These are phyloP conservation scores for Drosophila macrospina DNA, from an alignment of 2,888 invertebrate genomes.

Conservation along the genomic window DNA sequence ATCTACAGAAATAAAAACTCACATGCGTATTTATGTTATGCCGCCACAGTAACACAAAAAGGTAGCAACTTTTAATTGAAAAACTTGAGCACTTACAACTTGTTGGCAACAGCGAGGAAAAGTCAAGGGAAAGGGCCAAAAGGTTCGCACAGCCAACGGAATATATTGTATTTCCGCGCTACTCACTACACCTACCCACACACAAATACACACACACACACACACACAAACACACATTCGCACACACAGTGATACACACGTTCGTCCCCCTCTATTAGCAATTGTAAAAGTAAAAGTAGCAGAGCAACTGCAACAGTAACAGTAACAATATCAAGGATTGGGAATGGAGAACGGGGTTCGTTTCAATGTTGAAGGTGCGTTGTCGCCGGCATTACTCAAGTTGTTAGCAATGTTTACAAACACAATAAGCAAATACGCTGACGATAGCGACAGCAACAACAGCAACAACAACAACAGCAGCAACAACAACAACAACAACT, in stretches of 20 bases:
- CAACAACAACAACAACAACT: slow-evolving; percentile 24
- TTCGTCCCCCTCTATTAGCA: slow-evolving; percentile 58
- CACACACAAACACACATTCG: slow-evolving; percentile 9
- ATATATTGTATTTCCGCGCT: slow-evolving; percentile 65
- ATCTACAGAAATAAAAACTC: slow-evolving; percentile 36
- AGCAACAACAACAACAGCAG: slow-evolving; percentile 32
- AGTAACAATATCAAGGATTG: neutral
- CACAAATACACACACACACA: slow-evolving; percentile 12
- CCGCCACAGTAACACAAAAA: slow-evolving; percentile 74
- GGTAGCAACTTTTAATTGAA: slow-evolving; percentile 80
- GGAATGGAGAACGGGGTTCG: neutral
- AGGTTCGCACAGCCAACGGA: slow-evolving; percentile 45
- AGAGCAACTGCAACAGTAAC: slow-evolving; percentile 29
- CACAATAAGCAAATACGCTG: slow-evolving; percentile 78
- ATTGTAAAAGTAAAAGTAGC: slow-evolving; percentile 52
- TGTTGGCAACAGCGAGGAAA: slow-evolving; percentile 44
- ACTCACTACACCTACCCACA: slow-evolving; percentile 36
- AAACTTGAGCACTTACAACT: slow-evolving; percentile 80
- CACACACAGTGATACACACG: neutral
- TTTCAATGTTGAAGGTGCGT: slow-evolving; percentile 53
- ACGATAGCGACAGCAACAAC: slow-evolving; percentile 48
- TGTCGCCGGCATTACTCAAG: slow-evolving; percentile 78
- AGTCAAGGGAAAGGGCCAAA: slow-evolving; percentile 25
- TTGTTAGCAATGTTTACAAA: slow-evolving; percentile 82
- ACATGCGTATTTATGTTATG: slow-evolving; percentile 77